Percentiles rank a stretch among this genome's conserved stretches.
These are phyloP conservation scores for Alethe castanea DNA, from an alignment of 2,113 vertebrate genomes.

Conservation along the genomic window DNA sequence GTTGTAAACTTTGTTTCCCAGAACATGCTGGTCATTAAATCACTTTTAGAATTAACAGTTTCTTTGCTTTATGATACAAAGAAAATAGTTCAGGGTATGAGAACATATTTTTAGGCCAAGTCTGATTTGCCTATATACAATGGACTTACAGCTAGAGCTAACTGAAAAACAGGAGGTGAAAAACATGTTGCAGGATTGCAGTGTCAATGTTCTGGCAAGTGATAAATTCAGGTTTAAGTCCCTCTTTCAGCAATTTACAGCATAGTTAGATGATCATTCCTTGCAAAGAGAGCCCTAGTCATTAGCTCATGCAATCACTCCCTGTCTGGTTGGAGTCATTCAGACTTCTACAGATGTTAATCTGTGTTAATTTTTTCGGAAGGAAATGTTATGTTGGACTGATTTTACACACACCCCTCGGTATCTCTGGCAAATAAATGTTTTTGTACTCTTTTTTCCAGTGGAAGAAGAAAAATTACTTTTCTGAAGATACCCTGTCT, in stretches of 20 bases:
- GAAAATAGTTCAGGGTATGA: neutral
- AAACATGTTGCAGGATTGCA: neutral
- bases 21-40: neutral
- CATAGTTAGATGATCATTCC: neutral
- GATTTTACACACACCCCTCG: neutral
- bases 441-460: neutral
- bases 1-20: neutral
- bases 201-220: neutral
- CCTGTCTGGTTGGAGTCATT: neutral
- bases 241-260: neutral
- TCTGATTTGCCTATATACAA: neutral
- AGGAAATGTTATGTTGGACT: neutral
- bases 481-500: neutral
- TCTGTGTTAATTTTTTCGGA: neutral
- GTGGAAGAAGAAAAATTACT: neutral
- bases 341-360: neutral
- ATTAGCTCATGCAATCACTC: neutral
- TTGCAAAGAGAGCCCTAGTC: neutral
- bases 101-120: neutral
- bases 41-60: neutral
- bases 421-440: neutral
- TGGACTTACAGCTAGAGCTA: neutral
- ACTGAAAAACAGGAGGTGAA: neutral
- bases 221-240: slow-evolving; percentile 25
- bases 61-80: neutral